phyloP scores from a whole-genome alignment of 37 sponge, comb jelly and placozoan species.

The Spongilla lacustris region DNA sequence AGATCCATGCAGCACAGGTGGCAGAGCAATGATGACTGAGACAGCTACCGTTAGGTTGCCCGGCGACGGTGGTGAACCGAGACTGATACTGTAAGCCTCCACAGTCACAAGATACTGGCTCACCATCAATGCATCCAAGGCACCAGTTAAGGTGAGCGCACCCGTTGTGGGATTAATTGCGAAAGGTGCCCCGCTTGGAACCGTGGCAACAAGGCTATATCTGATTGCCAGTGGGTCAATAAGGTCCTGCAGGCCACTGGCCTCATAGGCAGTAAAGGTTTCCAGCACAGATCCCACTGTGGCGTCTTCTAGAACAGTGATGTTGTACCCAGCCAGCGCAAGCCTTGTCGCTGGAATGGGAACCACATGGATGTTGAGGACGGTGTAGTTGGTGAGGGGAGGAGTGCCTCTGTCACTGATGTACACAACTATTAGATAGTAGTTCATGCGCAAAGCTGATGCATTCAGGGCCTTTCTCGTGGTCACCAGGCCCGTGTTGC shows the following conservation, averaged over 20 bases:
- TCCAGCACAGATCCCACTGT: not conserved
- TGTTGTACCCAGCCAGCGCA: constrained; percentile 3
- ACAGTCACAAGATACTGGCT: constrained; percentile 22
- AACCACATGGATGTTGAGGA: constrained; percentile 61
- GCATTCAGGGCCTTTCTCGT: constrained; percentile 47
- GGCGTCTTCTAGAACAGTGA: constrained; percentile 27
- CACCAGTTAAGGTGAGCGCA: not conserved
- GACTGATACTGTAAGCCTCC: constrained; percentile 55
- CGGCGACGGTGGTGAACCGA: constrained; percentile 36
- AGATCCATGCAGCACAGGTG: constrained; percentile 54
- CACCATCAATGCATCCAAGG: constrained; percentile 50
- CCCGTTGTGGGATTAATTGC: constrained; percentile 28
- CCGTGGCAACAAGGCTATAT: constrained; percentile 33
- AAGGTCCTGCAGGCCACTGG: constrained; percentile 13
- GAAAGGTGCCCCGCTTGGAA: constrained; percentile 31
- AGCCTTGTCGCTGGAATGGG: constrained; percentile 50
- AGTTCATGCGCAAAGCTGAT: constrained; percentile 15
- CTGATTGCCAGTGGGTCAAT: constrained; percentile 29
- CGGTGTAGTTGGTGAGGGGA: constrained; percentile 58
- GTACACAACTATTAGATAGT: constrained; percentile 69
- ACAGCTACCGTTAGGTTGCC: constrained; percentile 40
- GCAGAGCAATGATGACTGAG: constrained; percentile 46
- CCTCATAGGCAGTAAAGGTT: constrained; percentile 48
- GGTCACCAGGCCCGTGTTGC: constrained; percentile 49
- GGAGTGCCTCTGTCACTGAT: constrained; percentile 67